Base-by-base conservation (phyloP, 2,888 invertebrate species). In the Pollenia labialis region DNA sequence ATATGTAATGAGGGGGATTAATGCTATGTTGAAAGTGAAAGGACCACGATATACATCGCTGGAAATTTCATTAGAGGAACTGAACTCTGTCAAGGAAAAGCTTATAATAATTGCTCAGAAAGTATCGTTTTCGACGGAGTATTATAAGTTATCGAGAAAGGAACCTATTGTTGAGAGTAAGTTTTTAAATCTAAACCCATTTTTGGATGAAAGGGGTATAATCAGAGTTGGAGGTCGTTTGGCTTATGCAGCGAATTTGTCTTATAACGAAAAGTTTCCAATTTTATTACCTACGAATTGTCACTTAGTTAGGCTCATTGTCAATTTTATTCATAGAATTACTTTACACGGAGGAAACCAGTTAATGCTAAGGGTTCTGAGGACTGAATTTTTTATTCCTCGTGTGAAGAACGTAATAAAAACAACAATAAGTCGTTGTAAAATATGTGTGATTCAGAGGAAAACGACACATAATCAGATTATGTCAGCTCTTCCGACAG, bases 271-370 rank as follows among this genome's bases (percentile, higher is more conserved):
- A 14, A 32, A 14, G 42, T 42, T 42, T 62, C 62, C 62, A 23
- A 62, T 62, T 11, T n/a, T 56, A 4, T 56, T 56, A 16, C 18
- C 56, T 18, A n/a, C 56, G 14, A 23, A 11, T 4, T 56, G 66
- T 18, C 44, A 16, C 11, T 66, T 66, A 8, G n/a, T 16, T n/a
- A 18, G 11, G 7, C 66, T 66, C 2, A 3, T 60, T 40, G 14
- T 60, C 12, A 14, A 1, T 4, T 60, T 60, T 60, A 60, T 60
- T 14, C 60, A 60, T 23, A 60, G 40, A 14, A 40, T 60, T 12
- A 60, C 60, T 3, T 60, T 60, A 23, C 60, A 46, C 42, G 66
- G 66, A 11, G 66, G 46, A 14, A 66, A 66, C n/a, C 46, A 66
- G 62, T 62, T 62, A 23, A 62, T 62, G 62, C 9, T 62, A n/a